A percentile compares a stretch with the other conserved stretches of the same genome.
phyloP scores from a whole-genome alignment of 37 sponge, comb jelly and placozoan genomes.

The Halichondria panicea region DNA sequence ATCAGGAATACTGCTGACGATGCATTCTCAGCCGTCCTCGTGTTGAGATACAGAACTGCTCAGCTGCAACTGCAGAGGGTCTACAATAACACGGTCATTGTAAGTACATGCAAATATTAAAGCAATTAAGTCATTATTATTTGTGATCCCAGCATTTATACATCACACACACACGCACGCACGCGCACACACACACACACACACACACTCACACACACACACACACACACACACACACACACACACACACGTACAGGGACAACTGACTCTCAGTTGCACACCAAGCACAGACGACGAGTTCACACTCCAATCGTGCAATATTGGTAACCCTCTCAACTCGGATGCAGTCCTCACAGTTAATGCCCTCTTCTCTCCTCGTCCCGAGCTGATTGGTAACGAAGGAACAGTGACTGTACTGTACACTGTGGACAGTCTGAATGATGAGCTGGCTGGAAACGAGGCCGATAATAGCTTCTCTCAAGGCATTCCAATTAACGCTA shows the following conservation, averaged over 20 bases:
- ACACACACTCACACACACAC: background rate
- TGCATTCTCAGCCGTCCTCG: conserved; percentile 35
- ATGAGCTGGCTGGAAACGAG: background rate
- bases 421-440: conserved; percentile 40
- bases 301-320: no score
- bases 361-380: background rate
- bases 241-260: background rate
- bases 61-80: background rate
- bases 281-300: background rate
- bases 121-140: no score
- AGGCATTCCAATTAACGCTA: conserved; percentile 2
- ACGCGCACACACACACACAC: background rate
- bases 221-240: conserved; percentile 2
- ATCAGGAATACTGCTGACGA: conserved; percentile 29
- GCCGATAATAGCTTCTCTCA: conserved; percentile 10
- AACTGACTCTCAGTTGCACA: background rate
- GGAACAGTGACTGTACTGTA: conserved; percentile 3
- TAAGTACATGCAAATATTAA: no score
- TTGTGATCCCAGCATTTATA: no score
- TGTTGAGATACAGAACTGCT: background rate
- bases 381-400: conserved; percentile 11
- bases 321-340: conserved; percentile 3
- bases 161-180: background rate
- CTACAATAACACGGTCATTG: background rate
- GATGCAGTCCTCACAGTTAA: background rate